Conservation (phyloP, 2,797 vertebrate genomes). For the Rhinella marina region DNA sequence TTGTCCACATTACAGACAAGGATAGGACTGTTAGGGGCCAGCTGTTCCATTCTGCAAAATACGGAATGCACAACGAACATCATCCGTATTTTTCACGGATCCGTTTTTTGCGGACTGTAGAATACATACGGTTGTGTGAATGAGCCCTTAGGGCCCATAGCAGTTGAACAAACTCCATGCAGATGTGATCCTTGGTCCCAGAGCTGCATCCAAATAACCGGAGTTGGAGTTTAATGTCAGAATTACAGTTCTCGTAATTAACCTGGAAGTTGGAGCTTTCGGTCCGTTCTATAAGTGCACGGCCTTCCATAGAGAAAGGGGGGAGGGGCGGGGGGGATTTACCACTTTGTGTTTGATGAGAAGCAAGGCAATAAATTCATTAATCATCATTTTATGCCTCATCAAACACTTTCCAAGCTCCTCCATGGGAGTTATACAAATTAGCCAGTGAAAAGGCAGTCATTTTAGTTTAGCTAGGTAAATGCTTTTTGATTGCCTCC, state of each 20-base stretch:
- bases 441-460: conserved; percentile 99
- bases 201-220: not conserved
- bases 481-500: conserved; percentile 99
- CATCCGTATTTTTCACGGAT: too few species aligned
- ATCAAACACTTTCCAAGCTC: conserved; percentile 98
- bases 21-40: too few species aligned
- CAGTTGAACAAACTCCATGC: not conserved
- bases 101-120: too few species aligned
- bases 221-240: not conserved
- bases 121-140: too few species aligned
- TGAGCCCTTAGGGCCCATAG: too few species aligned
- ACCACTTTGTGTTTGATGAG: conserved; percentile 92
- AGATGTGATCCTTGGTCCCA: not conserved
- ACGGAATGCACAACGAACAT: too few species aligned
- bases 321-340: conserved; percentile 76
- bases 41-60: too few species aligned
- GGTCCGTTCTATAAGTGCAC: conserved; percentile 53
- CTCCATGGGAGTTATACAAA: conserved; percentile 99
- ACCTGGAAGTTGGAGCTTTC: not conserved
- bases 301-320: conserved; percentile 61
- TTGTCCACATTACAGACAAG: too few species aligned
- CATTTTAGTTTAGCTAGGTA: conserved; percentile 98
- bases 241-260: not conserved
- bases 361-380: conserved; percentile 98
- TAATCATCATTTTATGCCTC: conserved; percentile 99